These are phyloP conservation scores for Callipepla californica DNA, from an alignment of 2,113 vertebrate genomes.

Conservation along the genomic window DNA sequence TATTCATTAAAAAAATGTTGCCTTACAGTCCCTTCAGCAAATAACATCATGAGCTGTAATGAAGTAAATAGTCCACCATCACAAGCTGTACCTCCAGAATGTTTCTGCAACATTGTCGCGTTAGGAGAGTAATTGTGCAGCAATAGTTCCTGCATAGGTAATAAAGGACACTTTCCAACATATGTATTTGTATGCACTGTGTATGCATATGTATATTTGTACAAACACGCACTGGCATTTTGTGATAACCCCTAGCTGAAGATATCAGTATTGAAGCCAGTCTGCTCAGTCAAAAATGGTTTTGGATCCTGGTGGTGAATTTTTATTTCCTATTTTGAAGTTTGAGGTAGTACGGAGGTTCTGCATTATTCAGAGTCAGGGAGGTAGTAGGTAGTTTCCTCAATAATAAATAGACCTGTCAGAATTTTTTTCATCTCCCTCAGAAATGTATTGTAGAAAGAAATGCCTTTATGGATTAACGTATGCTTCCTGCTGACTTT, in stretches of 20 bases:
- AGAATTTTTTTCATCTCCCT: background rate
- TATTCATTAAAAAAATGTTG: rapidly evolving
- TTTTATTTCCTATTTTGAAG: background rate
- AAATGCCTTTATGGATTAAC: background rate
- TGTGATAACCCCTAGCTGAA: background rate
- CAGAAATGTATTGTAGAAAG: background rate
- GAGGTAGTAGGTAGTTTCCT: background rate
- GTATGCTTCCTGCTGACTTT: slow-evolving; percentile 45
- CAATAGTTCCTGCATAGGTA: background rate
- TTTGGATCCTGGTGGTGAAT: background rate
- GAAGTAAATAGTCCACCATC: background rate
- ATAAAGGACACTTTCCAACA: background rate
- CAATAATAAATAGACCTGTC: background rate
- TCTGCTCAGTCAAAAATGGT: background rate
- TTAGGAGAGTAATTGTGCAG: background rate
- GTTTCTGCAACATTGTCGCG: background rate
- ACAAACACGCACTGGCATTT: rapidly evolving
- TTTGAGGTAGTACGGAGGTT: background rate
- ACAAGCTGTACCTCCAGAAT: background rate
- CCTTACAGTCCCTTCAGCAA: background rate
- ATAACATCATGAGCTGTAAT: background rate
- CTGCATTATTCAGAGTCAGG: background rate
- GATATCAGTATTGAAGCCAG: background rate
- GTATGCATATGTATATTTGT: rapidly evolving
- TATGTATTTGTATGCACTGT: rapidly evolving